Evolutionary conservation across 2,888 invertebrate genomes (phyloP).

Genomic region (Cyrtodaria siliqua): DNA sequence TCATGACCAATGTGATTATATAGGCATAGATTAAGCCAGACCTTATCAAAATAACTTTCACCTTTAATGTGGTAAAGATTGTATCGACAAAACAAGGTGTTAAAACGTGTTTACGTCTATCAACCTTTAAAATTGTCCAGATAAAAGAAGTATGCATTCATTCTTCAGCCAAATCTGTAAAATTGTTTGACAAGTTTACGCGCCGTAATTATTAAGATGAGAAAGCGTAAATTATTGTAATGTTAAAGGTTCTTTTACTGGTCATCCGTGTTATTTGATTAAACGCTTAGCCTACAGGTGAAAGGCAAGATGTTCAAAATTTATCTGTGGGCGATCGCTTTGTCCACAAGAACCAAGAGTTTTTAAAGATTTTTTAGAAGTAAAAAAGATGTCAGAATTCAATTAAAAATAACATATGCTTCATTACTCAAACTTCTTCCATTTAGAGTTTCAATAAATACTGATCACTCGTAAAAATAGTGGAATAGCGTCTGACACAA

Average conservation of each 20-base stretch:
- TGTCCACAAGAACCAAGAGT: too few species aligned
- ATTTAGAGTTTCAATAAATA: too few species aligned
- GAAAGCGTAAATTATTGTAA: constrained; percentile 8
- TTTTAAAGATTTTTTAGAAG: too few species aligned
- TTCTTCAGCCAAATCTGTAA: constrained; percentile 1
- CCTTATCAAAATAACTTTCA: constrained; percentile 21
- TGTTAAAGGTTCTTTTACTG: constrained; percentile 10
- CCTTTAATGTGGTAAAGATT: constrained; percentile 36
- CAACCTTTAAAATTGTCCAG: constrained; percentile 9
- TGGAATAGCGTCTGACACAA: too few species aligned
- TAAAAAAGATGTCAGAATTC: too few species aligned
- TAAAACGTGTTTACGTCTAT: constrained; percentile 20
- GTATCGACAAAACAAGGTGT: constrained; percentile 20
- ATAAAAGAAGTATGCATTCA: constrained; percentile 1
- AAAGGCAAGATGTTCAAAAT: too few species aligned
- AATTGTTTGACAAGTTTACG: constrained; percentile 19
- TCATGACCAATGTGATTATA: constrained; percentile 7
- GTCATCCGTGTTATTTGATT: constrained; percentile 3
- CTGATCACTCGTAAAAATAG: too few species aligned
- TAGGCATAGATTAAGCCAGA: constrained; percentile 9
- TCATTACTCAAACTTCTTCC: too few species aligned
- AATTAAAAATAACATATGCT: too few species aligned
- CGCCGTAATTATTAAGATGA: neutral
- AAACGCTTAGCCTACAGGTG: neutral
- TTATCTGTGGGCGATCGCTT: too few species aligned